These are phyloP conservation scores for Tricholaema leucomelas DNA, from an alignment of 2,113 vertebrate genomes.

Conservation along the genomic window DNA sequence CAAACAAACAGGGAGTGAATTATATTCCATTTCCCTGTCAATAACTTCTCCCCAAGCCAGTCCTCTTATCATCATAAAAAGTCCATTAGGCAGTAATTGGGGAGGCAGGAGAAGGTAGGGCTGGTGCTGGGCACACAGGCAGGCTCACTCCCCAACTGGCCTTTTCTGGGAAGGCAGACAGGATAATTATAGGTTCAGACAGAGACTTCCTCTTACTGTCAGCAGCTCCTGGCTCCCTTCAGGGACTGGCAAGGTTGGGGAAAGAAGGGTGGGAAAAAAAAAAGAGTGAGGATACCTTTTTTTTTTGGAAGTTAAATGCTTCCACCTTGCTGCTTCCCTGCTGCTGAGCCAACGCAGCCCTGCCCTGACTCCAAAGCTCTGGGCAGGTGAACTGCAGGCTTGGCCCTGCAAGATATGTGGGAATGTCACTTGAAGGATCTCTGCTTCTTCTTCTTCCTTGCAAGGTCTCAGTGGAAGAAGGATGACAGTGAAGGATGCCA, in stretches of 20 bases:
- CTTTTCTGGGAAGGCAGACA: conserved; percentile 68
- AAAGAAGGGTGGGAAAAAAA: conserved; percentile 20
- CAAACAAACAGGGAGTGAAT: conserved; percentile 67
- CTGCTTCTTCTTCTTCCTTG: background rate
- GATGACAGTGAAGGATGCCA: background rate
- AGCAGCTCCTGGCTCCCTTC: conserved; percentile 56
- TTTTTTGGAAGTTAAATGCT: background rate
- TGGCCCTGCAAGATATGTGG: rapidly evolving
- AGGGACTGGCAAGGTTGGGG: conserved; percentile 43
- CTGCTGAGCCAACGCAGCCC: background rate
- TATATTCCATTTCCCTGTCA: conserved; percentile 60
- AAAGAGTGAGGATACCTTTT: background rate
- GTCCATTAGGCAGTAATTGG: conserved; percentile 71
- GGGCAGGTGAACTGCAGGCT: background rate
- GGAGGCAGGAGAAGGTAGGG: conserved; percentile 43
- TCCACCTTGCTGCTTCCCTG: conserved; percentile 18
- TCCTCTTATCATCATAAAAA: conserved; percentile 67
- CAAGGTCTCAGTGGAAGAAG: background rate
- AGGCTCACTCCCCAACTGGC: conserved; percentile 44
- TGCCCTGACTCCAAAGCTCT: background rate
- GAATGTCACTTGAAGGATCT: background rate
- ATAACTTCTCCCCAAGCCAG: conserved; percentile 41
- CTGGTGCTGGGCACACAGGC: background rate
- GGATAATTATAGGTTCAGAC: conserved; percentile 71
- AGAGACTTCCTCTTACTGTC: conserved; percentile 65